A percentile compares a stretch with the other conserved stretches of the same genome.
Evolutionary conservation across 2,113 vertebrate genomes (phyloP).

Genomic region (Rhinopithecus roxellana): DNA sequence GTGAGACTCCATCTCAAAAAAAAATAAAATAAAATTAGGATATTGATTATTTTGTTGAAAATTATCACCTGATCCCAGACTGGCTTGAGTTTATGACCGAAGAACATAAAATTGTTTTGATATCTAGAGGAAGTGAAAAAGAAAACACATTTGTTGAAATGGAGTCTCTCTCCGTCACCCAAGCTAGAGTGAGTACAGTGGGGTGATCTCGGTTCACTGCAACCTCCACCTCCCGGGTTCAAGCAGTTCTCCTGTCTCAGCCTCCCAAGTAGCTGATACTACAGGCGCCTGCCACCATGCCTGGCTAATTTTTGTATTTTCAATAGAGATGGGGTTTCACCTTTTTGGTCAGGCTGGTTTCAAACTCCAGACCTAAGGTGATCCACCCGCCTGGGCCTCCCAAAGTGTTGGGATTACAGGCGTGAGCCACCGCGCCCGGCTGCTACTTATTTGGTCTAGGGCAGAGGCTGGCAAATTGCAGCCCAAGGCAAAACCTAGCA

Average conservation of each 20-base stretch:
- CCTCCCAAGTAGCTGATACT: too few relatives aligned
- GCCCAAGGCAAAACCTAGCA: neutral
- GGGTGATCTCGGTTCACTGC: neutral
- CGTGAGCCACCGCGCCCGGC: too few relatives aligned
- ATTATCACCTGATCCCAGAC: neutral
- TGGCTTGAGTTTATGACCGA: neutral
- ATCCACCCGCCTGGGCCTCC: too few relatives aligned
- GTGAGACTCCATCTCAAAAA: too few relatives aligned
- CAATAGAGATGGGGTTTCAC: too few relatives aligned
- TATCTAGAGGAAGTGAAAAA: neutral
- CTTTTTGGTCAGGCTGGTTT: too few relatives aligned
- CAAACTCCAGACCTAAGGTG: too few relatives aligned
- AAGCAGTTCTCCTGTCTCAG: neutral
- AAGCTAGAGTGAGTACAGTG: neutral
- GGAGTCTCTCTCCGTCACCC: too few relatives aligned
- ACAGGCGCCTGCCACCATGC: neutral
- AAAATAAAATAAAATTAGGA: neutral
- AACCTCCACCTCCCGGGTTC: neutral
- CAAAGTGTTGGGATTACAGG: too few relatives aligned
- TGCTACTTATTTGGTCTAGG: neutral
- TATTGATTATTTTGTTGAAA: neutral
- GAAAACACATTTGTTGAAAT: neutral
- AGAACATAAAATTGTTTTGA: neutral
- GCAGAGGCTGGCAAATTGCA: neutral
- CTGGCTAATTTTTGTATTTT: neutral